Conservation (phyloP, 2,113 vertebrate species). For the Saimiri boliviensis region DNA sequence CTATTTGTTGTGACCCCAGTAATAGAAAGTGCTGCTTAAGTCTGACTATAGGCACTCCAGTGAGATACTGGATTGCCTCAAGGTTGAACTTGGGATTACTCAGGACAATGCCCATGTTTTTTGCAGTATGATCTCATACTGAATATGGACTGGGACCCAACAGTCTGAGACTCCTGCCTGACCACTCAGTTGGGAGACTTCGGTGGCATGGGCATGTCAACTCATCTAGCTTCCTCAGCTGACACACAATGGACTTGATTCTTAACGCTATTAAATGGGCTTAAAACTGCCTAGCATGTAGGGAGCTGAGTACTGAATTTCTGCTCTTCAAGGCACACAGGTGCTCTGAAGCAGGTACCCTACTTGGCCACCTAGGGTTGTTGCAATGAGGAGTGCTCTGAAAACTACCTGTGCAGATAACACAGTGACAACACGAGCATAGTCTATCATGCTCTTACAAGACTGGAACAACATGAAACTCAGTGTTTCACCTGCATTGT, state of each 20-base stretch:
- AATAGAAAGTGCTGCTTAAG: background rate
- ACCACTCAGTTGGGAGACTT: background rate
- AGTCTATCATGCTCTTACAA: too few species aligned
- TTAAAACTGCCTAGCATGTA: background rate
- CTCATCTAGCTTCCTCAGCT: background rate
- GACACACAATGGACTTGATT: background rate
- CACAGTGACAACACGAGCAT: rapidly evolving
- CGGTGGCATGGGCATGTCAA: background rate
- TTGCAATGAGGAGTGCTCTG: background rate
- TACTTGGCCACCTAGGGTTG: background rate
- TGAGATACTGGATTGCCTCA: background rate
- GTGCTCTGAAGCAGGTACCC: background rate
- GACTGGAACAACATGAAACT: background rate
- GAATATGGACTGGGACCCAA: rapidly evolving
- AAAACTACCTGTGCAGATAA: background rate
- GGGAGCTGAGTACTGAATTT: background rate
- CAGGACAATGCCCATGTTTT: background rate
- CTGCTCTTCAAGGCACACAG: rapidly evolving
- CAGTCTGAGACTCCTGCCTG: background rate
- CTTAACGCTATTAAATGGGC: background rate
- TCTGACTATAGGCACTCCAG: background rate
- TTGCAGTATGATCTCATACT: too few species aligned
- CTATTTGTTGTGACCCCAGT: background rate
- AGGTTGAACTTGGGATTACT: background rate
- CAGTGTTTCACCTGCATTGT: background rate